These are phyloP conservation scores for Polydrusus cervinus DNA, from an alignment of 2,888 invertebrate species.

Conservation along the genomic window DNA sequence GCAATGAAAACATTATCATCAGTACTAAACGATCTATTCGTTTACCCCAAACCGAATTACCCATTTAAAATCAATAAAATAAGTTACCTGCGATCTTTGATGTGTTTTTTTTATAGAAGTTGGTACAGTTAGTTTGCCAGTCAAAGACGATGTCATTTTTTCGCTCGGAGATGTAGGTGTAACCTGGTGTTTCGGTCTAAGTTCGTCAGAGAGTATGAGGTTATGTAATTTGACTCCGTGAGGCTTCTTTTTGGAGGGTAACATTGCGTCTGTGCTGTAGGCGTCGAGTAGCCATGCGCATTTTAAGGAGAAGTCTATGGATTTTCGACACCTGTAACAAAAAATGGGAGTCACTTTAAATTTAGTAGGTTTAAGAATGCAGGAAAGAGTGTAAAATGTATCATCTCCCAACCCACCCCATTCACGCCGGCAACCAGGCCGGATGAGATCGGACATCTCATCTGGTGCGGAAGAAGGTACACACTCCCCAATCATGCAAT, in stretches of 20 bases:
- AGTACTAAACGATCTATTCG: no score
- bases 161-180: constrained; percentile 14
- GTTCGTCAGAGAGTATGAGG: constrained; percentile 82
- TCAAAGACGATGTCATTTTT: constrained; percentile 36
- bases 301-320: constrained; percentile 96
- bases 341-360: neutral
- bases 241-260: constrained; percentile 81
- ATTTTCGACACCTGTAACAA: constrained; percentile 86
- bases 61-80: no score
- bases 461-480: no score
- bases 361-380: no score
- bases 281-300: constrained; percentile 98
- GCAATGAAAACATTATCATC: no score
- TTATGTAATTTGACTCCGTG: constrained; percentile 84
- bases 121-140: constrained; percentile 64
- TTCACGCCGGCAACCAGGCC: no score
- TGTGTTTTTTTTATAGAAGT: constrained; percentile 80
- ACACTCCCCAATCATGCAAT: no score
- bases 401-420: no score
- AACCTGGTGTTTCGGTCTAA: constrained; percentile 63
- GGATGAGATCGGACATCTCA: no score
- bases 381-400: no score
- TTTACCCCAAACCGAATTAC: no score
- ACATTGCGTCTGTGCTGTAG: constrained; percentile 84
- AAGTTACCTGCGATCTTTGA: constrained; percentile 48